A percentile compares a stretch with the other conserved stretches of the same genome.
phyloP scores from a whole-genome alignment of 2,113 vertebrate species.

The Oenanthe melanoleuca region DNA sequence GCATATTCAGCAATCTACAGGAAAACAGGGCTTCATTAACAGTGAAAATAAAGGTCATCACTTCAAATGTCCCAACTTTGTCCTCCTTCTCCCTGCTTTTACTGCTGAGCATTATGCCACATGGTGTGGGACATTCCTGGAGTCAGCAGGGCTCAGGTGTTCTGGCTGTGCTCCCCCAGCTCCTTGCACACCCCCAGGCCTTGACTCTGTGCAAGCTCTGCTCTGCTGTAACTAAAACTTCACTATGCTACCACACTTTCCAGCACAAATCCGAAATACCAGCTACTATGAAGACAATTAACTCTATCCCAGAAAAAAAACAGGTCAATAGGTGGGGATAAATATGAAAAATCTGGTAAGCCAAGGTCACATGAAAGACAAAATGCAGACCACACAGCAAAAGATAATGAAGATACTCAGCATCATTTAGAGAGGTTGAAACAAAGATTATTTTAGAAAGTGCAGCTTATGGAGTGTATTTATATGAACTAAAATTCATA shows the following conservation, averaged over 20 bases:
- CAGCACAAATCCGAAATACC: neutral
- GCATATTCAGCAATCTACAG: neutral
- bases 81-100: neutral
- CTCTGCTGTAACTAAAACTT: neutral
- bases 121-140: neutral
- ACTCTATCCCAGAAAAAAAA: neutral
- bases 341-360: neutral
- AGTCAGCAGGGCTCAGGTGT: neutral
- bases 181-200: rapidly evolving
- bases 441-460: neutral
- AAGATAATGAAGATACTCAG: neutral
- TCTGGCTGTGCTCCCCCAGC: rapidly evolving
- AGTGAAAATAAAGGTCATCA: rapidly evolving
- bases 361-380: neutral
- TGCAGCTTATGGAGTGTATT: neutral
- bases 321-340: neutral
- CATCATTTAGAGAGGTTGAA: neutral
- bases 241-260: neutral
- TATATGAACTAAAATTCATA: neutral
- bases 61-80: rapidly evolving
- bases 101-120: neutral
- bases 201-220: neutral
- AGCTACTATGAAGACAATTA: neutral
- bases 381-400: neutral
- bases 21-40: neutral